Evolutionary conservation across 2,888 invertebrate genomes (phyloP).

Genomic region (Tuberolachnus salignus): DNA sequence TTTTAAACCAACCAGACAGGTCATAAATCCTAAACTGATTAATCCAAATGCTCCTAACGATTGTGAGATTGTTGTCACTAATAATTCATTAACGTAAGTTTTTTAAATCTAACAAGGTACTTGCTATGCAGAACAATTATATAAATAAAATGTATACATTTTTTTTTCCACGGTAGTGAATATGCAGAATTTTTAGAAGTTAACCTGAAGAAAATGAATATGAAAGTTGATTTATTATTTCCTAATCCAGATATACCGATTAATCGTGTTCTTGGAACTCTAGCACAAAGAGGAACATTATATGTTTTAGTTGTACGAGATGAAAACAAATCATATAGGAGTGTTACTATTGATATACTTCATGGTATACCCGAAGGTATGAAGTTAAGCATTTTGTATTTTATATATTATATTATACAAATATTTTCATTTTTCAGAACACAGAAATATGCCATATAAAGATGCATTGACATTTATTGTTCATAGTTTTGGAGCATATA

Average conservation of each 20-base stretch:
- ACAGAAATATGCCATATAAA: conserved; percentile 94
- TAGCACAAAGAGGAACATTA: conserved; percentile 84
- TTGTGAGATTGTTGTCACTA: conserved; percentile 88
- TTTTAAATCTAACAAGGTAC: background rate
- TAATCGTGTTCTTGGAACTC: conserved; percentile 80
- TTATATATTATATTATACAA: background rate
- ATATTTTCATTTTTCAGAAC: conserved; percentile 69
- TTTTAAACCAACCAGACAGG: conserved; percentile 26
- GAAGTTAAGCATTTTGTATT: conserved; percentile 36
- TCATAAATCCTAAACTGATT: conserved; percentile 41
- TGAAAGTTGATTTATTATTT: conserved; percentile 85
- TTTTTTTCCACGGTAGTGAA: conserved; percentile 65
- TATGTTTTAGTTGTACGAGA: conserved; percentile 87
- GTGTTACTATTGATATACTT: conserved; percentile 86
- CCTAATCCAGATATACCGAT: conserved; percentile 89
- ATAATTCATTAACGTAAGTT: conserved; percentile 79
- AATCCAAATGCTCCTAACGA: conserved; percentile 68
- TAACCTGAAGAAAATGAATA: conserved; percentile 76
- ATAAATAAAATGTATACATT: background rate
- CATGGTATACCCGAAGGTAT: conserved; percentile 89
- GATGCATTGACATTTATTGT: conserved; percentile 82
- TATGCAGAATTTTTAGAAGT: conserved; percentile 89
- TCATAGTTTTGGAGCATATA: conserved; percentile 72
- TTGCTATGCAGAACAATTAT: too few relatives aligned
- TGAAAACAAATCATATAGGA: conserved; percentile 83